Evolutionary conservation across 1,140 invertebrate genomes (phyloP), one percentile per base, ranked within the genome.

Genomic region (Aphis gossypii): DNA sequence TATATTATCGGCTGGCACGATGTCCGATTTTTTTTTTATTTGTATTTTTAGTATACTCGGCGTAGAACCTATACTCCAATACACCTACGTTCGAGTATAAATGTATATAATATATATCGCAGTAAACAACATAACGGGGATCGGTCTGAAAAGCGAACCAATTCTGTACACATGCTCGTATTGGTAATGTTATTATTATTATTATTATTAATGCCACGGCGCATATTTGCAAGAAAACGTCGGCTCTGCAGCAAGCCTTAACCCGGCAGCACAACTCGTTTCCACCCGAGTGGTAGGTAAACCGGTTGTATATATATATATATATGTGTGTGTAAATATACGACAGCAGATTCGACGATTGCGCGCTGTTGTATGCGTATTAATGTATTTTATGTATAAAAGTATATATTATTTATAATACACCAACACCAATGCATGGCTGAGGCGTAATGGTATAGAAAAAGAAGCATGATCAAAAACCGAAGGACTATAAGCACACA

Each of bases 151-250:
- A 88, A 88, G n/a, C n/a, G 46, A 51, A 21, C n/a, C 46, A n/a
- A 88, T 86, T 51, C n/a, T n/a, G 41, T 35, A 54, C n/a, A 88
- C 46, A 25, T 41, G 54, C 35, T 88, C 30, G 21, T 41, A 89
- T 89, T 21, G 88, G 35, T 54, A 54, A 89, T 89, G 14, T 51
- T 51, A 35, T 87, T 46, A 46, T 84, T 87, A 46, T 46, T 18
- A 48, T 48, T 87, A 87, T 84, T 84, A 44, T 87, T 48, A 87
- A 35, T 88, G n/a, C 30, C 35, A 54, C 8, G 21, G 88, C 4
- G 48, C 48, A 89, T 89, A 89, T 89, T 56, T 89, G 88, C 48
- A 7, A 87, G 86, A 86, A 86, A 86, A 87, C 35, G 21, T 56
- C 25, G 35, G 60, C 60, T 68, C 60, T 68, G 35, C 48, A 38